These are phyloP conservation scores for Ophiothrix spiculata DNA, from an alignment of 35 echinoderm and acorn worm species.

Conservation along the genomic window DNA sequence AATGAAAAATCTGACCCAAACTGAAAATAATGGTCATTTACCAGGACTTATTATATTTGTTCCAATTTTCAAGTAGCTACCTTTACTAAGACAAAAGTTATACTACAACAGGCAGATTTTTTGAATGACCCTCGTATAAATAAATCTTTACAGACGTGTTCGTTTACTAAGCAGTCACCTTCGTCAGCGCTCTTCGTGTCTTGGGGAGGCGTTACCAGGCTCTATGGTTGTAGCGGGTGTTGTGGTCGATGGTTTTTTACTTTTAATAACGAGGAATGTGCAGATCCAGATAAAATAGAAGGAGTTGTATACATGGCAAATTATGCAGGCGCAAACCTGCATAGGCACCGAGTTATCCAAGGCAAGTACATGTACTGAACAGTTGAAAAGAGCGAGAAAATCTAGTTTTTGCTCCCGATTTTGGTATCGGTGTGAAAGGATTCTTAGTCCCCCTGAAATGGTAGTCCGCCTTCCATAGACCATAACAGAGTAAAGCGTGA, in stretches of 20 bases:
- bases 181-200: slow-evolving; percentile 50
- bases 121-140: too few relatives aligned
- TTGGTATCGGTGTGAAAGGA: not conserved
- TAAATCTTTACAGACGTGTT: slow-evolving; percentile 67
- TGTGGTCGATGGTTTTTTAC: slow-evolving; percentile 79
- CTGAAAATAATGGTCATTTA: too few relatives aligned
- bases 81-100: too few relatives aligned
- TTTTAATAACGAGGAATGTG: slow-evolving; percentile 74
- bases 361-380: slow-evolving; percentile 11
- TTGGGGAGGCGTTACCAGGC: slow-evolving; percentile 51
- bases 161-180: slow-evolving; percentile 54
- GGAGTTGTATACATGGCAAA: slow-evolving; percentile 77
- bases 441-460: too few relatives aligned
- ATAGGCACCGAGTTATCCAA: slow-evolving; percentile 63
- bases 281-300: slow-evolving; percentile 58
- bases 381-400: not conserved
- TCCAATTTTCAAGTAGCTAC: too few relatives aligned
- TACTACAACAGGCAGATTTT: too few relatives aligned
- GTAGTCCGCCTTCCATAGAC: too few relatives aligned
- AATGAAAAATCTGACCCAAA: too few relatives aligned
- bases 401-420: not conserved
- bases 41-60: too few relatives aligned
- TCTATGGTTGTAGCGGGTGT: slow-evolving; percentile 65
- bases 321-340: slow-evolving; percentile 58
- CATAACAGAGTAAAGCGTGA: too few relatives aligned